phyloP scores from a whole-genome alignment of 2,797 vertebrate species.

The Nyctalus aviator region DNA sequence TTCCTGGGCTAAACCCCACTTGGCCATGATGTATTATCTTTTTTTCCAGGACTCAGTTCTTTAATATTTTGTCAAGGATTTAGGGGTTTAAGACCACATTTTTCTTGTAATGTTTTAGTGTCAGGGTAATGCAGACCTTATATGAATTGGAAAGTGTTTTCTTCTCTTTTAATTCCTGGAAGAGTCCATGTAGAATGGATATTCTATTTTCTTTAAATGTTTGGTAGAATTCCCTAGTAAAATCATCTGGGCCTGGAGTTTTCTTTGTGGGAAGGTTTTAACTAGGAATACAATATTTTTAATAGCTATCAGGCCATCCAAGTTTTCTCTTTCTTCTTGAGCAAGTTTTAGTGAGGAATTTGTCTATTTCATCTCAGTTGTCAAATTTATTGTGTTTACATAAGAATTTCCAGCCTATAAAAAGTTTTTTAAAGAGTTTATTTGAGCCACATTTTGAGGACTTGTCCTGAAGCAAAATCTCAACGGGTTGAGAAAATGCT shows the following conservation, averaged over 20 bases:
- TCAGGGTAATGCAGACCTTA: neutral
- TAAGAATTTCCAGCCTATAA: neutral
- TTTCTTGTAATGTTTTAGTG: neutral
- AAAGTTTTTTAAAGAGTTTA: neutral
- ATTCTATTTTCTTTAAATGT: slow-evolving; percentile 19
- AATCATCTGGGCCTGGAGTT: neutral
- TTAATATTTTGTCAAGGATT: neutral
- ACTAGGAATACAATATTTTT: neutral
- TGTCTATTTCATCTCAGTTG: neutral
- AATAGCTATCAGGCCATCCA: neutral
- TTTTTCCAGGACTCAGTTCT: neutral
- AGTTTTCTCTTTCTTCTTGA: slow-evolving; percentile 9
- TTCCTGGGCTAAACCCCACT: neutral
- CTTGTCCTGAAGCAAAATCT: neutral
- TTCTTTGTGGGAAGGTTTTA: slow-evolving; percentile 36
- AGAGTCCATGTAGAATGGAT: neutral
- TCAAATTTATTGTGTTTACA: neutral
- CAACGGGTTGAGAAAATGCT: neutral
- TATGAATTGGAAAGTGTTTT: neutral
- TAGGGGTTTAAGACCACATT: neutral
- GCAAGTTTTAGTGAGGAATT: neutral
- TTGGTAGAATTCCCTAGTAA: neutral
- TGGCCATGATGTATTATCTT: neutral
- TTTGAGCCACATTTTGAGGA: neutral
- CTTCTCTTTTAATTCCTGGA: neutral